A percentile compares a stretch with the other conserved stretches of the same genome.
Conservation (phyloP, 2,797 vertebrate species). For the Microchirus variegatus region DNA sequence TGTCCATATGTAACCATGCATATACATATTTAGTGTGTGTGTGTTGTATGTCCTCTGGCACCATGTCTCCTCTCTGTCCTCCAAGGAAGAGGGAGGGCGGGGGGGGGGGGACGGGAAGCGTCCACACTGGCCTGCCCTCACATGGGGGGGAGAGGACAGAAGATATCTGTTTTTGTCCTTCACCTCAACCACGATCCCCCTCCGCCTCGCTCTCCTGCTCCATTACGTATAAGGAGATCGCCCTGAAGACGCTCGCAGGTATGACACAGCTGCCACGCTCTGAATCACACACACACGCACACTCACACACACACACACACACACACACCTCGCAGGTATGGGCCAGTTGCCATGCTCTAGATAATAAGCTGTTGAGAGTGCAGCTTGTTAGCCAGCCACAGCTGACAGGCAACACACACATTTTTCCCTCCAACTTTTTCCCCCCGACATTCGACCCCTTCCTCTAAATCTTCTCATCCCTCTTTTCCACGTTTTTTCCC, state of each 20-base stretch:
- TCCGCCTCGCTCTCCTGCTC: conserved; percentile 54
- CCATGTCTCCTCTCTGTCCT: conserved; percentile 59
- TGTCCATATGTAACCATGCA: not conserved
- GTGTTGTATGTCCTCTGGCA: conserved; percentile 46
- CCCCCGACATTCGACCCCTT: not conserved
- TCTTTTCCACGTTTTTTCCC: not conserved
- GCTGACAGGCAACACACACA: conserved; percentile 57
- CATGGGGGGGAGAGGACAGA: conserved; percentile 24
- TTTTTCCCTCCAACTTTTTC: conserved; percentile 34
- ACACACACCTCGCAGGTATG: conserved; percentile 74
- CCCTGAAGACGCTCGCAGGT: conserved; percentile 82
- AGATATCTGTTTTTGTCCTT: conserved; percentile 66
- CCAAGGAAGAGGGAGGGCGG: conserved; percentile 41
- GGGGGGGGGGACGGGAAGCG: not conserved
- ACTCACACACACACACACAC: conserved; percentile 45
- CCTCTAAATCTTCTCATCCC: conserved; percentile 3
- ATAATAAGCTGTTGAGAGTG: conserved; percentile 72
- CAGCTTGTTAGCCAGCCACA: conserved; percentile 75
- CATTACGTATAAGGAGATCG: conserved; percentile 56
- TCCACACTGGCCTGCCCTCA: conserved; percentile 21
- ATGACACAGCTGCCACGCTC: conserved; percentile 81
- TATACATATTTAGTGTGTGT: not conserved
- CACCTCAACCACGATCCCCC: conserved; percentile 55
- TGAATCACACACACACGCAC: conserved; percentile 58
- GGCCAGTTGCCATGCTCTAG: conserved; percentile 75